Base-by-base conservation (phyloP, 2,888 invertebrate genomes). In the Arctia plantaginis region DNA sequence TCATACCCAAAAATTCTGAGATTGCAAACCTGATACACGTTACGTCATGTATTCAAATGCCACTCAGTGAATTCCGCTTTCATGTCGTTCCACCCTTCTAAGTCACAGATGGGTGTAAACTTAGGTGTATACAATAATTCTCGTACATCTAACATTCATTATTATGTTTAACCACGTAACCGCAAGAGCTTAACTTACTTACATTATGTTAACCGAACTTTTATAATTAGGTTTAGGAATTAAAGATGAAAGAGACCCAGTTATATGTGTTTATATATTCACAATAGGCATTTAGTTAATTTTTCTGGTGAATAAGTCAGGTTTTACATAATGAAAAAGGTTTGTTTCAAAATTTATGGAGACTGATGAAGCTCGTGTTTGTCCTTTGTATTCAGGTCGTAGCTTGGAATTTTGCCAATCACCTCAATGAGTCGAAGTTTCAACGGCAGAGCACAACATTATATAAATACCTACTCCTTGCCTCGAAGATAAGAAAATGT, bases 141-240 rank as follows among this genome's bases (percentile, higher is more conserved):
- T 69, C 51, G 35, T 55, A 51, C 33, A 59, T 59, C 59, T 59
- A 27, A 35, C 51, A 55, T 69, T 23, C 35, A 18, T 51, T 51
- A 47, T 47, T 7, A 51, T n/a, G 15, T 69, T 27, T 69, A 20
- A 39, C 20, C 55, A 59, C 35, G 35, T 55, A 69, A 27, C 55
- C 62, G 15, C 30, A 7, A 62, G 7, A 27, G 55, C 27, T 35
- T 18, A 55, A 18, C 27, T 59, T 39, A 59, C 35, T 69, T 66
- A 47, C 64, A 68, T n/a, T 87, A 88, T 88, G 86, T 85, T 86
- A 71, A 86, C 75, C 73, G 35, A 83, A 86, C 78, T 86, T 87
- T 86, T 84, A 87, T 85, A 85, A 87, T 85, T 72, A 51, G 51
- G n/a, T 68, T 68, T 51, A 51, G 10, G 23, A 33, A n/a, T 33